Evolutionary conservation across 2,113 vertebrate genomes (phyloP).

Genomic region (Tor tambroides): DNA sequence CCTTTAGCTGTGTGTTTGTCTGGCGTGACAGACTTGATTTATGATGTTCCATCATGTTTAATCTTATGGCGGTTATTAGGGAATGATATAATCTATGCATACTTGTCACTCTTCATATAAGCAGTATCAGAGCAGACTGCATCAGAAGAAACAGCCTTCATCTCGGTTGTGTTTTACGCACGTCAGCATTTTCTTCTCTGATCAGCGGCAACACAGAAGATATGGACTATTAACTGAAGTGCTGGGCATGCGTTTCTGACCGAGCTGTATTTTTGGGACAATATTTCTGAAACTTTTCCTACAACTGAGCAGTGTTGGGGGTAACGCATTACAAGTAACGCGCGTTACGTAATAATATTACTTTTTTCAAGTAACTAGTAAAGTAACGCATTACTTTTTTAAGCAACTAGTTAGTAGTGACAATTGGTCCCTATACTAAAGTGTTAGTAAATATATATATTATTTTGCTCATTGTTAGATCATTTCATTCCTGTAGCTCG

Average conservation of each 20-base stretch:
- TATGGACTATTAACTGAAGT: slow-evolving; percentile 21
- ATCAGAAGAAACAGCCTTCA: background rate
- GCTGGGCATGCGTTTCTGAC: background rate
- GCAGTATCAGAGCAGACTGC: slow-evolving; percentile 16
- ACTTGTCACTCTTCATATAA: slow-evolving; percentile 16
- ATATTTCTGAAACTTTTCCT: no score
- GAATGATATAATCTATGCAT: background rate
- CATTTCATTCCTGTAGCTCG: no score
- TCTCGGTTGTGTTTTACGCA: slow-evolving; percentile 1
- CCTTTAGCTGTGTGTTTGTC: background rate
- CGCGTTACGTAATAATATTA: no score
- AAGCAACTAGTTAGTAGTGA: no score
- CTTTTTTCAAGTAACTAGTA: no score
- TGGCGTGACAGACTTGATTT: slow-evolving; percentile 36
- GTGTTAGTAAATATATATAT: no score
- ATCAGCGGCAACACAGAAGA: slow-evolving; percentile 23
- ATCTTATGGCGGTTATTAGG: slow-evolving; percentile 25
- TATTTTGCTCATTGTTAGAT: no score
- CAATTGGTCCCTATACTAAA: no score
- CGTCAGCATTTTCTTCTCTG: slow-evolving; percentile 49
- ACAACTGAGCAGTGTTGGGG: no score
- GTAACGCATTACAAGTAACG: no score
- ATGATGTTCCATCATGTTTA: slow-evolving; percentile 1
- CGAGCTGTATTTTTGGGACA: no score
- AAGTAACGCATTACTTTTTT: no score